Percentiles rank a stretch among this genome's conserved stretches.
phyloP scores from a whole-genome alignment of 1,140 invertebrate species.

The Calycopis cecrops region DNA sequence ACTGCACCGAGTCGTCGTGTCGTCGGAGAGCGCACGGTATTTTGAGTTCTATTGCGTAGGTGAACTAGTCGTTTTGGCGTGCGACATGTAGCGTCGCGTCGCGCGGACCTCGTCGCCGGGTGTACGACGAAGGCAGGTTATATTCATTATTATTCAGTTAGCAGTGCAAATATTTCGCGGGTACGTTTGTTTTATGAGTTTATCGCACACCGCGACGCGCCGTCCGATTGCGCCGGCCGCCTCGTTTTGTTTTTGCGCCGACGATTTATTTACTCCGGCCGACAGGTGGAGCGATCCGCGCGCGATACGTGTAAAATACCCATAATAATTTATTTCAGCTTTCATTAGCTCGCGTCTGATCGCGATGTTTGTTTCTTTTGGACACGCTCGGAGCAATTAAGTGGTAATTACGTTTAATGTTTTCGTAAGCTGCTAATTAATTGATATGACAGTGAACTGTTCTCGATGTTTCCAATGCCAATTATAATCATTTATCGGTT shows the following conservation, averaged over 20 bases:
- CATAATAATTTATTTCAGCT: slow-evolving; percentile 44
- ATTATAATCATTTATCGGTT: no score
- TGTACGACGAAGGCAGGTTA: slow-evolving; percentile 15
- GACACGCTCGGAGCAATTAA: neutral
- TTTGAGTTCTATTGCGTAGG: slow-evolving; percentile 14
- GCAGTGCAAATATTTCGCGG: slow-evolving; percentile 44
- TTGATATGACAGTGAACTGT: no score
- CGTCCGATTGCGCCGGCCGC: slow-evolving; percentile 24
- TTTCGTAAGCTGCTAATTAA: no score
- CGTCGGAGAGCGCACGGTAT: slow-evolving; percentile 3
- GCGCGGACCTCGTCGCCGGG: neutral
- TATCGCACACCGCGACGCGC: slow-evolving; percentile 26
- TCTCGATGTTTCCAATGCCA: no score
- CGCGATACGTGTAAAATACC: slow-evolving; percentile 46
- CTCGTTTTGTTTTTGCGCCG: slow-evolving; percentile 32
- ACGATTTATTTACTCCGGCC: slow-evolving; percentile 47
- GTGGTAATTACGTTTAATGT: no score
- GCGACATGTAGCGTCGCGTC: slow-evolving; percentile 7
- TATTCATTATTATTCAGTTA: slow-evolving; percentile 51
- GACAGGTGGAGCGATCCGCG: slow-evolving; percentile 47
- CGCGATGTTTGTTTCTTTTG: slow-evolving; percentile 1
- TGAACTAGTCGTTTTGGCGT: slow-evolving; percentile 7
- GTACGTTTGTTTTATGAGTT: slow-evolving; percentile 33
- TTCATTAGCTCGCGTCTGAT: slow-evolving; percentile 26
- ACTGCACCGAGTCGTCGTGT: slow-evolving; percentile 7